Evolutionary conservation across 2,797 vertebrate species (phyloP).

Genomic region (Columba guinea): DNA sequence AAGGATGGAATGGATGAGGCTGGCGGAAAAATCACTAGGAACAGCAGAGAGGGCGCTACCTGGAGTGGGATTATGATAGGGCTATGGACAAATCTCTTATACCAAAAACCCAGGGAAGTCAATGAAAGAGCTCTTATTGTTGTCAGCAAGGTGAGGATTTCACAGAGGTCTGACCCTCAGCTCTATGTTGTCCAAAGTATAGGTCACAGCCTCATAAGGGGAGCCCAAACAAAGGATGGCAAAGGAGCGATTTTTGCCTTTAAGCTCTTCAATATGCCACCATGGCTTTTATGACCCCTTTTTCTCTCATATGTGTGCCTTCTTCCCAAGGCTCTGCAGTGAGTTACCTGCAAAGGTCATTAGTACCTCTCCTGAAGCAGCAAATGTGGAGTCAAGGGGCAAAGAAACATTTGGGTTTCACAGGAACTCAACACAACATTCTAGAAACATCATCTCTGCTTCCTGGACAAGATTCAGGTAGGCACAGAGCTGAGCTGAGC

Average conservation of each 20-base stretch:
- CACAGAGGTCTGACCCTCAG: background rate
- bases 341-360: background rate
- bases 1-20: background rate
- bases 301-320: background rate
- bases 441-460: background rate
- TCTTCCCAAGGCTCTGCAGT: background rate
- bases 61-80: background rate
- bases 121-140: background rate
- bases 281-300: background rate
- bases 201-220: background rate
- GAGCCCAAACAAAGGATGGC: background rate
- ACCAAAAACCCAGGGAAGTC: background rate
- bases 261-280: background rate
- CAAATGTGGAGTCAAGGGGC: background rate
- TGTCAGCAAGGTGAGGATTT: slow-evolving; percentile 13
- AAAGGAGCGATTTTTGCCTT: background rate
- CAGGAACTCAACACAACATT: background rate
- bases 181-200: background rate
- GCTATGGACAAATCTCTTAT: background rate
- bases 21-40: background rate
- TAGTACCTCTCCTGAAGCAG: background rate
- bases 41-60: background rate
- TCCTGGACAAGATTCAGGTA: background rate
- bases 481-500: background rate
- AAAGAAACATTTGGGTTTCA: background rate